Evolutionary conservation across 2,797 vertebrate genomes (phyloP).

Genomic region (Tapirus indicus): DNA sequence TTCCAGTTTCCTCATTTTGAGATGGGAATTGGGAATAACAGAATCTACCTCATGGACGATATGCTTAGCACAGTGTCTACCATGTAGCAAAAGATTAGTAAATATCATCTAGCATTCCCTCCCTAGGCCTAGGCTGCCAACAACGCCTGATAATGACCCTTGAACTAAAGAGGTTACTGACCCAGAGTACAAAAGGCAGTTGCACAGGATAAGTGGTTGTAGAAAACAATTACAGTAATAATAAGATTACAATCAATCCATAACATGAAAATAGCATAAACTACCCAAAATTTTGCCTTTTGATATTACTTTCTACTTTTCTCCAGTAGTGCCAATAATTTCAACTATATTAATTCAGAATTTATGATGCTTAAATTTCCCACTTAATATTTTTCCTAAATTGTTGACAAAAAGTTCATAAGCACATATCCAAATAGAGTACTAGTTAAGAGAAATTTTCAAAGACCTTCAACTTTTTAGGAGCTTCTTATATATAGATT

Average conservation of each 20-base stretch:
- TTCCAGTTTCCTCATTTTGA: slow-evolving; percentile 55
- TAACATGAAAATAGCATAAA: slow-evolving; percentile 33
- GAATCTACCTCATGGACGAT: background rate
- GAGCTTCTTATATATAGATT: background rate
- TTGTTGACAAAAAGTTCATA: slow-evolving; percentile 7
- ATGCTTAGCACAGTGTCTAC: background rate
- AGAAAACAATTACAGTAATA: background rate
- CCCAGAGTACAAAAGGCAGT: slow-evolving; percentile 48
- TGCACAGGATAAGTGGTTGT: background rate
- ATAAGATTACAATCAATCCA: slow-evolving; percentile 23
- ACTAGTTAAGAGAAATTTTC: slow-evolving; percentile 21
- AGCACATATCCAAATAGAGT: background rate
- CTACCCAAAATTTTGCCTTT: slow-evolving; percentile 44
- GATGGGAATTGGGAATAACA: background rate
- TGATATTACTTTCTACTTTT: slow-evolving; percentile 30
- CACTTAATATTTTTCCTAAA: slow-evolving; percentile 60
- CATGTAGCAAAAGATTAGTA: slow-evolving; percentile 16
- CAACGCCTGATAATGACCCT: slow-evolving; percentile 52
- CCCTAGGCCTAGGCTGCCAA: background rate
- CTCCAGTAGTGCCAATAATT: slow-evolving; percentile 19
- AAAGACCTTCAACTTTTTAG: slow-evolving; percentile 17
- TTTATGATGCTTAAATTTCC: slow-evolving; percentile 30
- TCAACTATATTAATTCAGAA: slow-evolving; percentile 59
- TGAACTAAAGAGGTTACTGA: slow-evolving; percentile 67
- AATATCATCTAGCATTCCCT: slow-evolving; percentile 44